These are phyloP conservation scores for Lates calcarifer DNA, from an alignment of 2,113 vertebrate genomes.

Conservation along the genomic window DNA sequence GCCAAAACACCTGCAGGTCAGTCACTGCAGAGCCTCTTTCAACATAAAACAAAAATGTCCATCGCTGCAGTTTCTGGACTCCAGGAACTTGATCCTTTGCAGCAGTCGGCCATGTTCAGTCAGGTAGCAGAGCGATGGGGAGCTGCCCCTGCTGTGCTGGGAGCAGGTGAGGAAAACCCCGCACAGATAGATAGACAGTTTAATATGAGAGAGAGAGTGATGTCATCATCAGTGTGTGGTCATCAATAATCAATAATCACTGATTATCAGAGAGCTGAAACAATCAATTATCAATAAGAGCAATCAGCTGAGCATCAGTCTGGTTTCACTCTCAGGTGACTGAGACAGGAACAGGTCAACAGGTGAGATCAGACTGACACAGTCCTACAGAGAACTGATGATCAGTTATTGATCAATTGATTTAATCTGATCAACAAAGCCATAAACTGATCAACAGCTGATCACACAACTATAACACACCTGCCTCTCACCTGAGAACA, in stretches of 20 bases:
- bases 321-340: no score
- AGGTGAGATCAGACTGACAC: no score
- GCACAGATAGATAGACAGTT: not conserved
- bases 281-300: no score
- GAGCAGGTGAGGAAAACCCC: conserved; percentile 19
- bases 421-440: no score
- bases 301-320: no score
- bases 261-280: no score
- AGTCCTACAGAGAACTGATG: no score
- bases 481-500: conserved; percentile 3
- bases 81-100: conserved; percentile 48
- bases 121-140: not conserved
- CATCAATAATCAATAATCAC: conserved; percentile 17
- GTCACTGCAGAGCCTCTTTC: conserved; percentile 1
- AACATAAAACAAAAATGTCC: conserved; percentile 19
- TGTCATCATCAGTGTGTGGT: not conserved
- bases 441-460: no score
- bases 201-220: not conserved
- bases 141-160: conserved; percentile 2
- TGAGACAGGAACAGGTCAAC: no score
- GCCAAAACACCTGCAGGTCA: not conserved
- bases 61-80: conserved; percentile 6
- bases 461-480: no score
- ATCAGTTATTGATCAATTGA: no score
- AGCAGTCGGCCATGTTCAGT: conserved; percentile 6